A percentile compares a stretch with the other conserved stretches of the same genome.
Conservation (phyloP, 1,140 invertebrate genomes). For the Asbolus verrucosus region DNA sequence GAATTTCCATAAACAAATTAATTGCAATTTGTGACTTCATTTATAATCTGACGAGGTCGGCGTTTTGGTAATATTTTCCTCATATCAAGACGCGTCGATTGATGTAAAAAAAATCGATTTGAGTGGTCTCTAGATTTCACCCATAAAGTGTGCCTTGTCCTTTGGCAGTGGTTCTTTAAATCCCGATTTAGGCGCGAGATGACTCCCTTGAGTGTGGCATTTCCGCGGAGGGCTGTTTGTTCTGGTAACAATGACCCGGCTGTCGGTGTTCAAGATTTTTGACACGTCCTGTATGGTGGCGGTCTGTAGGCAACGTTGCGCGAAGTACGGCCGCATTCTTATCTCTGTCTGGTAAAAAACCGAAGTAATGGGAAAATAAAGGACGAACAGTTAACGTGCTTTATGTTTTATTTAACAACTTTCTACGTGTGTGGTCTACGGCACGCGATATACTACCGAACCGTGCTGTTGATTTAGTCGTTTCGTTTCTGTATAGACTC, state of each 20-base stretch:
- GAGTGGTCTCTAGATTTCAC: no score
- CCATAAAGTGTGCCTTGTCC: no score
- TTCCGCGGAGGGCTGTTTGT: background rate
- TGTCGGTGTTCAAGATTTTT: slow-evolving; percentile 31
- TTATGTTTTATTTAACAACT: slow-evolving; percentile 65
- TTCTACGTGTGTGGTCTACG: slow-evolving; percentile 63
- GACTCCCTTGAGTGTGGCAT: background rate
- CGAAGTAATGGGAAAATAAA: slow-evolving; percentile 58
- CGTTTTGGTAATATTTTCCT: no score
- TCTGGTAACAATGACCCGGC: slow-evolving; percentile 24
- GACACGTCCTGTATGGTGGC: slow-evolving; percentile 33
- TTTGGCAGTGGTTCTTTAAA: no score
- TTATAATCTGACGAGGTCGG: no score
- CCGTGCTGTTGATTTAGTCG: slow-evolving; percentile 55
- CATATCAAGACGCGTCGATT: no score
- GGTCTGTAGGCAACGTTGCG: slow-evolving; percentile 24
- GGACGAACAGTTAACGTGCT: slow-evolving; percentile 63
- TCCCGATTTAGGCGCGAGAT: no score
- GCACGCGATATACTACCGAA: slow-evolving; percentile 61
- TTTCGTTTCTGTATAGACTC: slow-evolving; percentile 39
- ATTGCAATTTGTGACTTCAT: no score
- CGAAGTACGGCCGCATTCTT: slow-evolving; percentile 33
- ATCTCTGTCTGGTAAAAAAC: slow-evolving; percentile 33
- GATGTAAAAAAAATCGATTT: no score
- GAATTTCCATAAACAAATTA: no score